These are phyloP conservation scores for Dryadula phaetusa DNA, from an alignment of 2,888 invertebrate species.

Conservation along the genomic window DNA sequence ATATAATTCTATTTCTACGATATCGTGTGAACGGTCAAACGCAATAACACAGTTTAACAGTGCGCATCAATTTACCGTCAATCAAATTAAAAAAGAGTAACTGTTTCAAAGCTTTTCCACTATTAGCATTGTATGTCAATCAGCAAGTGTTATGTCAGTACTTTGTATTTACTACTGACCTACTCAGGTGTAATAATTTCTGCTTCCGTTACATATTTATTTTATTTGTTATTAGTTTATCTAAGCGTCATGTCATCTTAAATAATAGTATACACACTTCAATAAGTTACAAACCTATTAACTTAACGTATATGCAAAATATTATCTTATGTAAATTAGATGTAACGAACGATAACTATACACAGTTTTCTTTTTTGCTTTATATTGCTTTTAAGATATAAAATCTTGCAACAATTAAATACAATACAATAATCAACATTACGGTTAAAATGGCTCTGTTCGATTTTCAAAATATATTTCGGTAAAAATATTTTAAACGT, in stretches of 20 bases:
- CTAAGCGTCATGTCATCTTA: not conserved
- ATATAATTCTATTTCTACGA: slow-evolving; percentile 14
- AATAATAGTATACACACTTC: slow-evolving; percentile 1
- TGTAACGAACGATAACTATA: not conserved
- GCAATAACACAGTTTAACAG: slow-evolving; percentile 35
- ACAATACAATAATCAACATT: too few species aligned
- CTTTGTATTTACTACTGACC: slow-evolving; percentile 28
- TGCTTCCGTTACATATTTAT: not conserved
- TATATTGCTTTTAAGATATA: too few species aligned
- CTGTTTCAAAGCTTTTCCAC: slow-evolving; percentile 39
- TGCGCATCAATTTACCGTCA: slow-evolving; percentile 42
- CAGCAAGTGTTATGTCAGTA: slow-evolving; percentile 38
- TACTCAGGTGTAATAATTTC: slow-evolving; percentile 22
- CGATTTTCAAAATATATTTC: too few species aligned
- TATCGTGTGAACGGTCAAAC: slow-evolving; percentile 35
- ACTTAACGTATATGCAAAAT: not conserved
- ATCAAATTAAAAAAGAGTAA: slow-evolving; percentile 42
- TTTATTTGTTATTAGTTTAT: not conserved
- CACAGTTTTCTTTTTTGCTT: too few species aligned
- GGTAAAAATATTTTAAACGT: too few species aligned
- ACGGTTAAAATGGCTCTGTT: too few species aligned
- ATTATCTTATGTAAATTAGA: not conserved
- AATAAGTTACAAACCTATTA: not conserved
- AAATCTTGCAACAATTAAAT: too few species aligned
- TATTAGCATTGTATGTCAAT: slow-evolving; percentile 41